Evolutionary conservation across 2,888 invertebrate species (phyloP).

Genomic region (Notodonta dromedarius): DNA sequence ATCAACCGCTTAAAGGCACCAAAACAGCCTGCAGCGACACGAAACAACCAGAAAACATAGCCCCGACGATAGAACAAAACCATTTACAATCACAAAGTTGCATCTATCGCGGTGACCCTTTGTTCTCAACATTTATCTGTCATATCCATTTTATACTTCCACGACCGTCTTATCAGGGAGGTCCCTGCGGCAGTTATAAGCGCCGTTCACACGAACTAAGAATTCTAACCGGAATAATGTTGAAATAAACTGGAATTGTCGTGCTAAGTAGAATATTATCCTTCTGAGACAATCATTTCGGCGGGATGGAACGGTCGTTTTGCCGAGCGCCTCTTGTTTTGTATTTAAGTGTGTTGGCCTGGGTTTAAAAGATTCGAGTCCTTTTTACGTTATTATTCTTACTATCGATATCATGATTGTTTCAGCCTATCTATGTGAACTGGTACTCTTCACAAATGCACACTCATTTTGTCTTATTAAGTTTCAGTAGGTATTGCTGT

Average conservation of each 20-base stretch:
- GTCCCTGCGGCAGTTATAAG: conserved; percentile 4
- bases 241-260: conserved; percentile 24
- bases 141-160: conserved; percentile 7
- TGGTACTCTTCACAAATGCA: no score
- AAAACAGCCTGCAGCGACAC: not conserved
- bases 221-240: conserved; percentile 16
- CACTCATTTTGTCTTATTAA: no score
- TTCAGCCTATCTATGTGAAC: no score
- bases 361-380: not conserved
- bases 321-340: not conserved
- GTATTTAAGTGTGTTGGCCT: not conserved
- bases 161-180: conserved; percentile 2
- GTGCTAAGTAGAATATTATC: conserved; percentile 25
- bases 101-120: not conserved
- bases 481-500: no score
- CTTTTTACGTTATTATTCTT: not conserved
- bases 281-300: conserved; percentile 20
- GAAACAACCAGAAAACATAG: not conserved
- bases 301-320: conserved; percentile 4
- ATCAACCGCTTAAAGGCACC: not conserved
- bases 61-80: not conserved
- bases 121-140: conserved; percentile 7
- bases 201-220: conserved; percentile 7
- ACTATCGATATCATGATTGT: no score
- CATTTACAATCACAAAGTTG: conserved; percentile 2